Evolutionary conservation across 2,797 vertebrate genomes (phyloP).

Genomic region (Eulemur rubriventer): DNA sequence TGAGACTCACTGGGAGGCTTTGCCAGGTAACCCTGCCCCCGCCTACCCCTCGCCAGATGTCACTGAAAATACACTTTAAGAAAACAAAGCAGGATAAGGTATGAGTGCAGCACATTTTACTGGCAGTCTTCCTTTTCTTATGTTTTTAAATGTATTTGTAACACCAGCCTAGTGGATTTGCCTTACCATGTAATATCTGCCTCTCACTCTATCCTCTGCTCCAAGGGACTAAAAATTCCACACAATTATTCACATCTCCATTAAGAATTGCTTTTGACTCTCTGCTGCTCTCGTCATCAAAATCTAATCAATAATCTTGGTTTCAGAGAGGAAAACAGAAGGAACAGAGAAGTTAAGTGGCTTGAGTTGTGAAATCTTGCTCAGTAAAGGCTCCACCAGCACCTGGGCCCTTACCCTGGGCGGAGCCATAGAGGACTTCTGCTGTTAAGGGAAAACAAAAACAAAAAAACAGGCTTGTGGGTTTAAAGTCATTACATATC

Average conservation of each 20-base stretch:
- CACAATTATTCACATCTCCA: neutral
- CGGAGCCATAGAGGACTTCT: neutral
- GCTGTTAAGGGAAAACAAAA: neutral
- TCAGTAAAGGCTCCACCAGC: neutral
- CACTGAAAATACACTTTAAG: neutral
- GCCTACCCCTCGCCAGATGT: neutral
- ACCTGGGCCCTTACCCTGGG: neutral
- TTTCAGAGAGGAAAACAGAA: neutral
- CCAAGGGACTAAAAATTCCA: neutral
- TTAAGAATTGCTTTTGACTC: slow-evolving; percentile 33
- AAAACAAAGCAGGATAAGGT: neutral
- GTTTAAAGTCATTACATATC: slow-evolving; percentile 2
- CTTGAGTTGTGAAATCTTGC: neutral
- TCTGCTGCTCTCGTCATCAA: slow-evolving; percentile 35
- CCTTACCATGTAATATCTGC: neutral
- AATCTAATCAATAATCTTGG: slow-evolving; percentile 15
- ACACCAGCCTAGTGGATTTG: neutral
- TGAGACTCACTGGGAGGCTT: neutral
- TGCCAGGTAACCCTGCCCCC: neutral
- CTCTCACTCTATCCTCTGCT: neutral
- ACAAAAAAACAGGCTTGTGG: neutral
- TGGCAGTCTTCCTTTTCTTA: neutral
- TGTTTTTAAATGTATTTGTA: neutral
- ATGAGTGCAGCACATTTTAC: neutral
- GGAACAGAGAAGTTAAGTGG: neutral